Conservation (phyloP, 2,113 vertebrate species). For the Tapirus terrestris region DNA sequence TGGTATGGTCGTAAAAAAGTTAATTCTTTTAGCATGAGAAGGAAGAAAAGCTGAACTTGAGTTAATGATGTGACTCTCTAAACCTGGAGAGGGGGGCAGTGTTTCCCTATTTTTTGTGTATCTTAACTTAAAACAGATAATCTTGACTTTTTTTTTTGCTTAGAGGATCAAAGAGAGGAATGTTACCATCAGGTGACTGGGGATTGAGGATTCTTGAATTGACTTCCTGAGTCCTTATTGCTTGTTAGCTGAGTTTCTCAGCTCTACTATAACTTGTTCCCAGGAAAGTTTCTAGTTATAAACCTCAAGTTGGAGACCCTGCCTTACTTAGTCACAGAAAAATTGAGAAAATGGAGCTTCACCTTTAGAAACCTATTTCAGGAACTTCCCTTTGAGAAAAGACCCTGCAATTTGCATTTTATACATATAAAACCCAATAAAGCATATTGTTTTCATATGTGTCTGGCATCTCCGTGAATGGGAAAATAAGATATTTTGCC, state of each 20-base stretch:
- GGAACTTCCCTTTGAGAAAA: conserved; percentile 46
- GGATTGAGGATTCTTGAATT: not conserved
- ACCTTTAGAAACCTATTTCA: conserved; percentile 41
- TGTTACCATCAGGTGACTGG: not conserved
- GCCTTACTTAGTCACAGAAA: conserved; percentile 1
- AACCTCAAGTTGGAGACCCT: not conserved
- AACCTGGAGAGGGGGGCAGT: not conserved
- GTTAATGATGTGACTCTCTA: conserved; percentile 7
- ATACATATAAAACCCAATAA: not conserved
- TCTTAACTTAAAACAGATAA: conserved; percentile 15
- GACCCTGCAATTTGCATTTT: not conserved
- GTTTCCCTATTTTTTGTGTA: not conserved
- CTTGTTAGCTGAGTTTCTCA: conserved; percentile 2
- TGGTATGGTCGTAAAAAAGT: not conserved
- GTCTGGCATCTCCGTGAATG: not conserved
- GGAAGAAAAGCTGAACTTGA: not conserved
- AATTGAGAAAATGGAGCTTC: conserved; percentile 47
- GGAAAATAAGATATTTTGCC: conserved; percentile 7
- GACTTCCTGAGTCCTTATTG: conserved; percentile 1
- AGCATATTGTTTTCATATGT: conserved; percentile 39
- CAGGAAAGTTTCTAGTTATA: conserved; percentile 6
- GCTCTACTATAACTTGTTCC: not conserved
- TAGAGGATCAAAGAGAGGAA: not conserved
- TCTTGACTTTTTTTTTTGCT: not conserved
- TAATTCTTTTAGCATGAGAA: conserved; percentile 39